These are phyloP conservation scores for Priocnemis perturbator DNA, from an alignment of 2,888 invertebrate species.

Conservation along the genomic window DNA sequence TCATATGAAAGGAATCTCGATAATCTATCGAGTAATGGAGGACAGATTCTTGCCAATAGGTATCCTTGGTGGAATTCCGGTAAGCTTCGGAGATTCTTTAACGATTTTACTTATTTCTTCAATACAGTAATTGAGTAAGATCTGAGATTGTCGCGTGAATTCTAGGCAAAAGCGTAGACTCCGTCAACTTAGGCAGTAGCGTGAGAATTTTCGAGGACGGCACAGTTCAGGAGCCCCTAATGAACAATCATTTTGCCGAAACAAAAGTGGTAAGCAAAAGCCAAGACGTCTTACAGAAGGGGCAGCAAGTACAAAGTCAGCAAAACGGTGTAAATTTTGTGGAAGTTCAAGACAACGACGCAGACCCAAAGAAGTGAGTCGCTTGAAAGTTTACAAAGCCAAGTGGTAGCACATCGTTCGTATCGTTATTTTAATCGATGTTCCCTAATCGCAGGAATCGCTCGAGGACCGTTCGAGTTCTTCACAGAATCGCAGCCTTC, in stretches of 20 bases:
- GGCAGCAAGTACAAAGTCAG: no score
- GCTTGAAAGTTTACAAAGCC: background rate
- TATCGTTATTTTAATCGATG: no score
- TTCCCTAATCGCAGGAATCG: background rate
- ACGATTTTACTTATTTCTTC: no score
- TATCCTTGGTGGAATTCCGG: conserved; percentile 12
- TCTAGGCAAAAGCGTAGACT: conserved; percentile 72
- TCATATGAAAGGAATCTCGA: conserved; percentile 20
- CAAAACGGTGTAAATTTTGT: background rate
- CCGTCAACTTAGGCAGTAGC: conserved; percentile 79
- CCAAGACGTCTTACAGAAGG: conserved; percentile 2
- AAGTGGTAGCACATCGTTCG: no score
- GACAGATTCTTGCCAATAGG: background rate
- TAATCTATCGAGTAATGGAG: background rate
- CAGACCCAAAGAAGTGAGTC: background rate
- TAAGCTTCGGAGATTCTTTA: background rate
- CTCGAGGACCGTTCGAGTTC: conserved; percentile 8
- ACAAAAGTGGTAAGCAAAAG: background rate
- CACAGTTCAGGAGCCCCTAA: conserved; percentile 26
- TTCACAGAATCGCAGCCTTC: conserved; percentile 74
- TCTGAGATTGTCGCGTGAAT: no score
- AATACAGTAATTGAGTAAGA: no score
- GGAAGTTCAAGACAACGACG: background rate
- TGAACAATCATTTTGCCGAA: conserved; percentile 12
- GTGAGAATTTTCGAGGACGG: conserved; percentile 78